Percentiles rank a stretch among this genome's conserved stretches.
Conservation (phyloP, 2,888 invertebrate genomes). For the Aquatica leii region DNA sequence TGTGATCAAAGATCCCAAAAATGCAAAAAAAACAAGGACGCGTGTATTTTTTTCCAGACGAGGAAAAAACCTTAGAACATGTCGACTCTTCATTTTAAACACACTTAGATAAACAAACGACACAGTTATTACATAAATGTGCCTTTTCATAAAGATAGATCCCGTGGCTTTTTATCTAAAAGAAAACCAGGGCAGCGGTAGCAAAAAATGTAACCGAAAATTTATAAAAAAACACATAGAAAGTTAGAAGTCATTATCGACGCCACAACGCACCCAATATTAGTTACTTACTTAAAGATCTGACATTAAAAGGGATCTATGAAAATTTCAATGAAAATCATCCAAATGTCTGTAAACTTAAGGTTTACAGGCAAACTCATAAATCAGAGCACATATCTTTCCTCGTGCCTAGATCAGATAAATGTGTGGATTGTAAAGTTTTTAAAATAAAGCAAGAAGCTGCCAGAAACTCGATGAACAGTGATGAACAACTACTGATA, state of each 20-base stretch:
- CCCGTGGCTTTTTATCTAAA: slow-evolving; percentile 11
- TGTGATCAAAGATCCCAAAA: neutral
- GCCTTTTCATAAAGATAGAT: slow-evolving; percentile 18
- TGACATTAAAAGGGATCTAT: neutral
- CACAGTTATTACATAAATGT: slow-evolving; percentile 36
- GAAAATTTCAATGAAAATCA: neutral
- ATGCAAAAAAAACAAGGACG: too few species aligned
- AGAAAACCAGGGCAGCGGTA: neutral
- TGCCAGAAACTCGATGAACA: too few species aligned
- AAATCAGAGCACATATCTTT: slow-evolving; percentile 1
- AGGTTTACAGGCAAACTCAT: slow-evolving; percentile 3
- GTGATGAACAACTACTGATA: too few species aligned
- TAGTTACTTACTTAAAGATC: slow-evolving; percentile 1
- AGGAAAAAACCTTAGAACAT: slow-evolving; percentile 7
- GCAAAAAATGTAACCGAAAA: neutral
- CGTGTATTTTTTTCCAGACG: neutral
- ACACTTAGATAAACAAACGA: slow-evolving; percentile 32
- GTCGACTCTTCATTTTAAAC: slow-evolving; percentile 19
- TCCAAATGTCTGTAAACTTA: slow-evolving; percentile 1
- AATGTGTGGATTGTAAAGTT: neutral
- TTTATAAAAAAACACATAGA: neutral
- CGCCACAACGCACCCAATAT: neutral
- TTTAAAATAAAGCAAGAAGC: too few species aligned
- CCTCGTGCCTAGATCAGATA: slow-evolving; percentile 35
- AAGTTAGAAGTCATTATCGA: slow-evolving; percentile 8